Conservation (phyloP, 2,113 vertebrate species). For the Odontophorus gujanensis region DNA sequence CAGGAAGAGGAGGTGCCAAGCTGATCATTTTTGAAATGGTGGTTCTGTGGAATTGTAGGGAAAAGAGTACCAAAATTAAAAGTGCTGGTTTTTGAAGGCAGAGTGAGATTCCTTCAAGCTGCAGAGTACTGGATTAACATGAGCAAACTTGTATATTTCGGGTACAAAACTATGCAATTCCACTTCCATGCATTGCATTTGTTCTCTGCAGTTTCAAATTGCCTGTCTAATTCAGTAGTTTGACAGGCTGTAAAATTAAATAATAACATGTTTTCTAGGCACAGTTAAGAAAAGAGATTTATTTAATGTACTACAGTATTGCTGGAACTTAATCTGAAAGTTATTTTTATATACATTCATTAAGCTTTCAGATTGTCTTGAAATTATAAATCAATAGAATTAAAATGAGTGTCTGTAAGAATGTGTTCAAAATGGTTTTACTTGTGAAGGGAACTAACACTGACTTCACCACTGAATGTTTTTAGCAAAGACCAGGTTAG, state of each 20-base stretch:
- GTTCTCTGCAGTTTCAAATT: not conserved
- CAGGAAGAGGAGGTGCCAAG: not conserved
- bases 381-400: not conserved
- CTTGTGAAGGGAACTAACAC: not conserved
- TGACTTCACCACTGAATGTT: not conserved
- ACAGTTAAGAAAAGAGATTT: not conserved
- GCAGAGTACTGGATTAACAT: not conserved
- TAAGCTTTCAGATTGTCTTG: not conserved
- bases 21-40: not conserved
- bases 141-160: no score
- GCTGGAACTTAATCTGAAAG: not conserved
- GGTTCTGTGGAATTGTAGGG: not conserved
- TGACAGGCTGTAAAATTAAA: not conserved
- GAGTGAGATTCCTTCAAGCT: not conserved
- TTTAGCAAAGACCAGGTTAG: not conserved
- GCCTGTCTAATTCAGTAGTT: not conserved
- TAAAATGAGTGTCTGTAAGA: not conserved
- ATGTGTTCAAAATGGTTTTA: not conserved
- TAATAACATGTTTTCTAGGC: not conserved
- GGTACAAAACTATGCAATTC: no score
- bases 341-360: not conserved
- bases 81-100: not conserved
- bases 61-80: not conserved
- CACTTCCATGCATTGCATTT: not conserved
- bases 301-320: not conserved